A percentile compares a stretch with the other conserved stretches of the same genome.
phyloP scores from a whole-genome alignment of 2,888 invertebrate genomes.

The Eupithecia vulgata region DNA sequence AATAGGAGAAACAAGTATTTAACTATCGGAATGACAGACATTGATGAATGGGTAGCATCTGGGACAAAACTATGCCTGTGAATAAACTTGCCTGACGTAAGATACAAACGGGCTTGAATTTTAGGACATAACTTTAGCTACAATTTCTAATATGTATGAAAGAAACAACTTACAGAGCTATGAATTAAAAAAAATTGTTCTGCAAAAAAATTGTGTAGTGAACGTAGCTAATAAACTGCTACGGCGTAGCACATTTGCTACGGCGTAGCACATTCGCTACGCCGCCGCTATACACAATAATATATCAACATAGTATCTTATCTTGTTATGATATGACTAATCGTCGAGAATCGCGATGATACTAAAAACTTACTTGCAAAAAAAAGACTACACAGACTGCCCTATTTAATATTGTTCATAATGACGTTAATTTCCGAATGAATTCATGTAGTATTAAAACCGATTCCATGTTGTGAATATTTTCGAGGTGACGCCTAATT shows the following conservation, averaged over 20 bases:
- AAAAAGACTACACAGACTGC: neutral
- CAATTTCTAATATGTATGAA: neutral
- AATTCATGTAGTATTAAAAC: neutral
- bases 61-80: conserved; percentile 29
- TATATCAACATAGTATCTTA: neutral
- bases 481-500: conserved; percentile 4
- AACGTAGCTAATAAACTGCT: neutral
- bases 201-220: too few relatives aligned
- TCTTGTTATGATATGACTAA: neutral
- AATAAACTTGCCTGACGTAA: conserved; percentile 33
- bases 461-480: conserved; percentile 5
- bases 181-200: neutral
- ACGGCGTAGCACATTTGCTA: neutral
- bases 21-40: conserved; percentile 19
- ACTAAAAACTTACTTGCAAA: neutral
- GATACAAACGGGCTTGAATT: conserved; percentile 12
- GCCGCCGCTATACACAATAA: neutral
- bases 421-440: neutral
- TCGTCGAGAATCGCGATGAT: neutral
- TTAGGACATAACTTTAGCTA: neutral
- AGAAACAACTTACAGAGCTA: neutral
- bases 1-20: conserved; percentile 10
- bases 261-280: neutral
- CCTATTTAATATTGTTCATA: neutral
- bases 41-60: conserved; percentile 42